phyloP scores from a whole-genome alignment of 1,140 invertebrate genomes.

The Zaprionus africanus region DNA sequence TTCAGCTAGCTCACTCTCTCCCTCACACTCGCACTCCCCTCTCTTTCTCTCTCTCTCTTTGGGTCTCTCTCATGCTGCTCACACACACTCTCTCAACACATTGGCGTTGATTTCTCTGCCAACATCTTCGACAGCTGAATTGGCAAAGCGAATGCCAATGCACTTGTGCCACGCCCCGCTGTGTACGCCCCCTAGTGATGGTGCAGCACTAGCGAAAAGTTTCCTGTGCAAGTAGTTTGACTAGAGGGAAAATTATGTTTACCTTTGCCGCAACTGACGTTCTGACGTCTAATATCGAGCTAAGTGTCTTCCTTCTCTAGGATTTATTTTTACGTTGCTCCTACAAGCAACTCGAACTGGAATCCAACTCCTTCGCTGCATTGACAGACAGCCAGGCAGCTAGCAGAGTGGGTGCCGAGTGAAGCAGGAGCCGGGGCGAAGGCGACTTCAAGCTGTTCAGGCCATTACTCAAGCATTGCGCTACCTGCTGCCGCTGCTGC shows the following conservation, averaged over 20 bases:
- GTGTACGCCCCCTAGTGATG: background rate
- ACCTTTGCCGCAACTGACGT: conserved; percentile 52
- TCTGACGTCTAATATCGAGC: conserved; percentile 56
- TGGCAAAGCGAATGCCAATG: conserved; percentile 39
- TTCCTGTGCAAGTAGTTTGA: conserved; percentile 37
- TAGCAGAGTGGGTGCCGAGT: background rate
- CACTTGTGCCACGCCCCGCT: conserved; percentile 1
- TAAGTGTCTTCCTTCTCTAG: conserved; percentile 35
- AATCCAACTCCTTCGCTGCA: conserved; percentile 21
- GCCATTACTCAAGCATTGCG: conserved; percentile 14
- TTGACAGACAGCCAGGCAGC: background rate
- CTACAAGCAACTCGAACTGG: conserved; percentile 13
- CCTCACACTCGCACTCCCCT: too few species aligned
- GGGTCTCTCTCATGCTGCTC: too few species aligned
- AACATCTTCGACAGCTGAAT: conserved; percentile 35
- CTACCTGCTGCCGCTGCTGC: background rate
- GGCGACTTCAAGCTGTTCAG: background rate
- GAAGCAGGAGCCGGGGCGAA: background rate
- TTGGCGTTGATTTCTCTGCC: conserved; percentile 41
- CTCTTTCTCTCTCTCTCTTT: background rate
- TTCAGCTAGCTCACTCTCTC: background rate
- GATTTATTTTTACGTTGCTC: conserved; percentile 33
- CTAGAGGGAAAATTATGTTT: conserved; percentile 70
- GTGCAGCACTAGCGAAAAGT: conserved; percentile 1
- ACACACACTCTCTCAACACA: conserved; percentile 18